Base-by-base conservation (phyloP, 2,797 vertebrate genomes). In the Alectoris magna region DNA sequence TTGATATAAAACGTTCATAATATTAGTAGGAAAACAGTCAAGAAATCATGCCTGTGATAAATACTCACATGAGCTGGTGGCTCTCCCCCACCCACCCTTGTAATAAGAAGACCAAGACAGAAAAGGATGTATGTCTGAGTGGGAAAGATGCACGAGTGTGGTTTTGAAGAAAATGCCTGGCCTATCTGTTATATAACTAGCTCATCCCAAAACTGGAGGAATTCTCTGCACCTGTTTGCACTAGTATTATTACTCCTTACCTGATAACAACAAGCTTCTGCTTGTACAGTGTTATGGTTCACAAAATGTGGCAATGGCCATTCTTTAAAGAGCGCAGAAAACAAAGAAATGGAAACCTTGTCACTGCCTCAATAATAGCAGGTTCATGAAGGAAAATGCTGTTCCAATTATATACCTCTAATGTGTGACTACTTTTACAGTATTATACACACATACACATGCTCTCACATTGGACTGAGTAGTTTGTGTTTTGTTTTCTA, bases 171-270 rank as follows among this genome's bases (percentile, higher is more conserved):
- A 74, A 31, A 64, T 83, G 19, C 44, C 46, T 94, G n/a, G 70
- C 79, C 53, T 86, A 77, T 96, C 71, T 90, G 74, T 93, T 94
- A 80, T 15, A 46, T 91, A 93, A 58, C 93, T 90, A 90, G 85
- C 84, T 96, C 81, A 58, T 72, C 96, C 90, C 31, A 38, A 91
- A 84, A 95, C 93, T 85, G 79, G 89, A 94, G 90, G 87, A 94
- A 58, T 69, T 95, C 88, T 95, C 92, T 78, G 88, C 93, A 88
- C 91, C 95, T 79, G 31, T 97, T 97, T 98, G 97, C 97, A 97
- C 98, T 97, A 97, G 86, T 94, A 92, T 91, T 94, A 87, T 97
- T 96, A 70, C 70, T 95, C 89, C 93, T 95, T 93, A 93, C 93
- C 97, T 94, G 94, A 94, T n/a, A 88, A 95, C 91, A 96, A 83